Base-by-base conservation (phyloP, 2,113 vertebrate species). In the Lethenteron reissneri region DNA sequence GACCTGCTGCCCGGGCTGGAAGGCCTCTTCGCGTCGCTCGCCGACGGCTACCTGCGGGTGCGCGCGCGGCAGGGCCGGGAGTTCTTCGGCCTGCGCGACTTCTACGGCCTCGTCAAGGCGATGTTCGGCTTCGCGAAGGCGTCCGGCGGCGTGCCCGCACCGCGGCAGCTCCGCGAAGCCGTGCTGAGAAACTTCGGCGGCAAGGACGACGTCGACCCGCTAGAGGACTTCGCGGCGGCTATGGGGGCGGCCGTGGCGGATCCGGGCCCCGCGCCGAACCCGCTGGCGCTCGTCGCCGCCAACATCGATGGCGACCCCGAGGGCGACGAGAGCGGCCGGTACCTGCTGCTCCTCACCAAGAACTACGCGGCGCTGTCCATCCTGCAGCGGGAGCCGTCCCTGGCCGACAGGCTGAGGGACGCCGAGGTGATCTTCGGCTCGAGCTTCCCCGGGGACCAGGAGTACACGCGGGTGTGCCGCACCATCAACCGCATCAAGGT, bases 401-500 rank as follows among this genome's bases (percentile, higher is more conserved):
- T 41, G 41, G 41, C 6, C 41, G 41, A 6, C 41, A 41, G 41
- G 41, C 41, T 41, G 41, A 41, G 41, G 41, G 41, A 41, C 6
- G 41, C 41, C 41, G 92, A 97, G 76, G 86, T 96, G 56, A 90
- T 96, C 76, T 97, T 96, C 58, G 92, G 92, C 58, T 97, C 92
- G 75, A 88, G 92, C 70, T 97, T 97, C 69, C 89, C 89, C 0
- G 87, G 84, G 78, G 92, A 97, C 76, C 92, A 95, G 17, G 89
- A 96, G 70, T 97, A 97, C 12, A 86, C 88, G 11, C 92, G 95
- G 72, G 85, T 97, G 75, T 97, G 92, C 81, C 81, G 86, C 68
- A 92, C 94, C 78, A 94, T 97, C 79, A 95, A 95, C 78, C 82
- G 88, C 15, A 87, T 97, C 41, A 97, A 97, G 78, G 80, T 90